Percentiles rank a stretch among this genome's conserved stretches.
These are phyloP conservation scores for Bubalus kerabau DNA, from an alignment of 2,113 vertebrate species.

Conservation along the genomic window DNA sequence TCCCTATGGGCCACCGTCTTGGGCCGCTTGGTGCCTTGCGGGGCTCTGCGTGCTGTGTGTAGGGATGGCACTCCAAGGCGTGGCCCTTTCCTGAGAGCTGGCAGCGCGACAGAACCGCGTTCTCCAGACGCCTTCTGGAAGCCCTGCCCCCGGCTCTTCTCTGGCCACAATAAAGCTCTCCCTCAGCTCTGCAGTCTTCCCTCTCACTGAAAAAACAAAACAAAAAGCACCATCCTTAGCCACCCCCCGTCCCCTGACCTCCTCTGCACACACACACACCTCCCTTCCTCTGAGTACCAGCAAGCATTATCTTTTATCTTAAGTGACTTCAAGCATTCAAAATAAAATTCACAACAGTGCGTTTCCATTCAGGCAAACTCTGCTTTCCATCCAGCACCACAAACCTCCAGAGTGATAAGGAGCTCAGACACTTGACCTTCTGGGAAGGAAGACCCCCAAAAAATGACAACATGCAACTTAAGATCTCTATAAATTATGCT, in stretches of 20 bases:
- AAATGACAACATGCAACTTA: neutral
- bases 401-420: neutral
- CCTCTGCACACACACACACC: neutral
- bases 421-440: neutral
- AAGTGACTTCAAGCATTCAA: neutral
- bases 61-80: no score
- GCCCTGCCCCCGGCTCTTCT: neutral
- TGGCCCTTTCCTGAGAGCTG: neutral
- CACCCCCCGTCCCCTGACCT: rapidly evolving
- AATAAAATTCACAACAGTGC: neutral
- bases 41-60: neutral
- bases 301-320: neutral
- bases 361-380: neutral
- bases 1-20: neutral
- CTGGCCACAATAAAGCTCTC: neutral
- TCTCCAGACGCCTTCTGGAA: neutral
- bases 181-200: neutral
- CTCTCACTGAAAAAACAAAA: neutral
- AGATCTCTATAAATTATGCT: neutral
- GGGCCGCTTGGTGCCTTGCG: rapidly evolving
- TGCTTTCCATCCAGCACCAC: neutral
- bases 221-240: neutral
- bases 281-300: neutral
- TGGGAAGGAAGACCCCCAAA: neutral
- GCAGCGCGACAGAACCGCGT: neutral